phyloP scores from a whole-genome alignment of 2,888 invertebrate genomes.

The Strigamia crassipes region DNA sequence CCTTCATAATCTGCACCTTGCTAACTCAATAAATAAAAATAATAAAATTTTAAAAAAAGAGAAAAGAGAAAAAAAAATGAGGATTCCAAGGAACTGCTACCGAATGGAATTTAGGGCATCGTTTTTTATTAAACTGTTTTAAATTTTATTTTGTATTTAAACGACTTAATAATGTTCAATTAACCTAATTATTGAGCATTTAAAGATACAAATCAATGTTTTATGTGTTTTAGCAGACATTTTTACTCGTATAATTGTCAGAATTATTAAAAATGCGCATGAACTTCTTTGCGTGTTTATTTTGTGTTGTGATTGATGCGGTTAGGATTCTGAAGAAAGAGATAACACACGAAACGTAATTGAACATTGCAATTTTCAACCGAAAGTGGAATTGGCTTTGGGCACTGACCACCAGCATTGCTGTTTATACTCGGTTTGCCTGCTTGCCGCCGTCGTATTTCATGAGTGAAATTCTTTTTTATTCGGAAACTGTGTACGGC shows the following conservation, averaged over 20 bases:
- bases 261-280: no score
- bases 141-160: not conserved
- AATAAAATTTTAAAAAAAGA: no score
- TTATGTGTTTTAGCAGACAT: no score
- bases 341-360: not conserved
- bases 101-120: not conserved
- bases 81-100: slow-evolving; percentile 1
- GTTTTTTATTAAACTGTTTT: not conserved
- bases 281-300: not conserved
- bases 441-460: not conserved
- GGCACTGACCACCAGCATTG: slow-evolving; percentile 42
- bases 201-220: no score
- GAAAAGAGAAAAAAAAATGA: not conserved
- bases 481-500: not conserved
- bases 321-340: not conserved
- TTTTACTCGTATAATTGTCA: no score
- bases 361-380: not conserved
- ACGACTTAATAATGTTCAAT: not conserved
- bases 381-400: slow-evolving; percentile 14
- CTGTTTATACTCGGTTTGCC: not conserved
- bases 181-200: not conserved
- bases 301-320: not conserved
- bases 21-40: slow-evolving; percentile 16
- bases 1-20: slow-evolving; percentile 28
- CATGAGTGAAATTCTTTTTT: slow-evolving; percentile 18